A percentile compares a stretch with the other conserved stretches of the same genome.
phyloP scores from a whole-genome alignment of 1,140 invertebrate species.

The Drosophila novamexicana region DNA sequence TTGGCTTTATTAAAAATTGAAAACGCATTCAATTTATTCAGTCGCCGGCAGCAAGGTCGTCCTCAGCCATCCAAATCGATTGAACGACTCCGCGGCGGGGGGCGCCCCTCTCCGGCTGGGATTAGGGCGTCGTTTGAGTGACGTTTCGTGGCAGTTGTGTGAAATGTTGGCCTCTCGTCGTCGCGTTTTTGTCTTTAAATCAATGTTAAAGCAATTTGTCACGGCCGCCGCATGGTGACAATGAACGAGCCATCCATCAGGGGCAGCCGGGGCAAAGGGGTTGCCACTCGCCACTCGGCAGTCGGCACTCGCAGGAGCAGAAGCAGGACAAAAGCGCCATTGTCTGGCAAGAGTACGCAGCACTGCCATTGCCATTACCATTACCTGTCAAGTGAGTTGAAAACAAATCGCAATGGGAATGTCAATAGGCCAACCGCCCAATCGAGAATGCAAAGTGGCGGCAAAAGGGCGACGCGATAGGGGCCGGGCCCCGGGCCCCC shows the following conservation, averaged over 20 bases:
- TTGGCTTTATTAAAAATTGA: slow-evolving; percentile 79
- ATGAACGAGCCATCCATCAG: slow-evolving; percentile 35
- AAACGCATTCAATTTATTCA: slow-evolving; percentile 83
- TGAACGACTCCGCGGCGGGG: slow-evolving; percentile 50
- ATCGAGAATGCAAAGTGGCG: slow-evolving; percentile 78
- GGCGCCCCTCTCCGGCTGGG: slow-evolving; percentile 26
- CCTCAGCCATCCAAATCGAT: slow-evolving; percentile 65
- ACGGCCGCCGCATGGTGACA: slow-evolving; percentile 68
- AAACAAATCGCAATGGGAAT: slow-evolving; percentile 80
- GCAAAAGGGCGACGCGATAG: slow-evolving; percentile 66
- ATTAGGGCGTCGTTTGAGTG: slow-evolving; percentile 78
- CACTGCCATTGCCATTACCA: slow-evolving; percentile 39
- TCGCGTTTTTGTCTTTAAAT: slow-evolving; percentile 73
- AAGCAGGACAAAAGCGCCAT: slow-evolving; percentile 44
- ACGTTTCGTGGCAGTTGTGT: slow-evolving; percentile 80
- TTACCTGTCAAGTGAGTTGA: slow-evolving; percentile 81
- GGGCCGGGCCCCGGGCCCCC: slow-evolving; percentile 33
- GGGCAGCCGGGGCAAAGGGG: slow-evolving; percentile 38
- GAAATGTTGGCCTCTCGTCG: slow-evolving; percentile 47
- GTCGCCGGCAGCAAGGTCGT: slow-evolving; percentile 68
- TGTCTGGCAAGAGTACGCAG: slow-evolving; percentile 26
- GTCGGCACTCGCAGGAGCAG: slow-evolving; percentile 12
- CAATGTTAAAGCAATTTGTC: slow-evolving; percentile 80
- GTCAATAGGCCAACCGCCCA: slow-evolving; percentile 76
- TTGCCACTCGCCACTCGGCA: slow-evolving; percentile 30